phyloP scores from a whole-genome alignment of 2,797 vertebrate genomes.

The Tarsius wallacei region DNA sequence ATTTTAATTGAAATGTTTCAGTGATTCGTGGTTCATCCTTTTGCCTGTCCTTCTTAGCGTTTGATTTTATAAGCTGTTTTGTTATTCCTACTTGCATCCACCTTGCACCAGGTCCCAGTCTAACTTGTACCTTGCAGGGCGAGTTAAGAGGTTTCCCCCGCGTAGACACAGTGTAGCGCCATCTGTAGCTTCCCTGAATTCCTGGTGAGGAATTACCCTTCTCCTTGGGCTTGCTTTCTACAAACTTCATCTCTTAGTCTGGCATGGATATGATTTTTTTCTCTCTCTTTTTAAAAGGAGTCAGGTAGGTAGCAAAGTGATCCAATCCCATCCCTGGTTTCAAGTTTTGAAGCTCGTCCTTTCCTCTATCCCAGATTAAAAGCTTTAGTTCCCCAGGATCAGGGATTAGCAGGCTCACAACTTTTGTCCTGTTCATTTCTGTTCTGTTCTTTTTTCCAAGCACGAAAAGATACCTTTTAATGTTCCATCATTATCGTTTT shows the following conservation, averaged over 20 bases:
- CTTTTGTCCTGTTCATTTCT: neutral
- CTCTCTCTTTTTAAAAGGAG: neutral
- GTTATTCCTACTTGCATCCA: too few relatives aligned
- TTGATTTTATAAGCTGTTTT: too few relatives aligned
- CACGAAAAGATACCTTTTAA: neutral
- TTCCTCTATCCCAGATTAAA: rapidly evolving
- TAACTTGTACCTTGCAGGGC: neutral
- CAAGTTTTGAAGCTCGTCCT: neutral
- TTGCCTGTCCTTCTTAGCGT: too few relatives aligned
- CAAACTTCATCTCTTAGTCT: neutral
- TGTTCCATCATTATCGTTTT: neutral
- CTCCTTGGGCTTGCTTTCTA: neutral
- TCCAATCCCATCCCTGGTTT: rapidly evolving
- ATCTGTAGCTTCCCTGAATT: neutral
- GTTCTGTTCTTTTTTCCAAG: neutral
- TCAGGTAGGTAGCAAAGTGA: neutral
- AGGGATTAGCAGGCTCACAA: neutral
- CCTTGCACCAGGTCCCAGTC: too few relatives aligned
- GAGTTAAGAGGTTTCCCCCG: rapidly evolving
- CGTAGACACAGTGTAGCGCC: neutral
- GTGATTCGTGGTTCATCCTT: too few relatives aligned
- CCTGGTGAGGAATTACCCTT: rapidly evolving
- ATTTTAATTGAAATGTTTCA: too few relatives aligned
- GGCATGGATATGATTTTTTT: neutral
- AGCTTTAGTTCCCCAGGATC: too few relatives aligned